Conservation (phyloP, 2,888 invertebrate genomes). For the Orchesellides sinensis region DNA sequence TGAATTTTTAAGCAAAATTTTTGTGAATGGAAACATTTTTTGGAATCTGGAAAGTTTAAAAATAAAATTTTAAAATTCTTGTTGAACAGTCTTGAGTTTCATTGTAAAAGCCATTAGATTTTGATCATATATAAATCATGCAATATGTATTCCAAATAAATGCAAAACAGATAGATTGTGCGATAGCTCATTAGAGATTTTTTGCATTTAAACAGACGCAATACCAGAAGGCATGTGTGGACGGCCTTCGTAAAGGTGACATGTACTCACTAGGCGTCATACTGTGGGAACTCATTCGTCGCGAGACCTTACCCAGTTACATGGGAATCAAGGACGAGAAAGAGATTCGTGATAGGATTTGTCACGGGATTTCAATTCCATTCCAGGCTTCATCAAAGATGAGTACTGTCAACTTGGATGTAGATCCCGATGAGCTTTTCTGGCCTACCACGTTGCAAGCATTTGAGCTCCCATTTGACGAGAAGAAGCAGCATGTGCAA, state of each 20-base stretch:
- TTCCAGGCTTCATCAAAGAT: conserved; percentile 45
- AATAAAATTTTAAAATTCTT: neutral
- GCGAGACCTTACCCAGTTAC: conserved; percentile 77
- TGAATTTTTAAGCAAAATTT: no score
- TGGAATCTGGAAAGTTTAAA: neutral
- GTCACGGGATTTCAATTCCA: conserved; percentile 57
- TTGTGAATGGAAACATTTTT: neutral
- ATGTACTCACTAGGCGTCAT: conserved; percentile 91
- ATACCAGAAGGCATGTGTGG: conserved; percentile 51
- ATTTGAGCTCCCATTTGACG: conserved; percentile 46
- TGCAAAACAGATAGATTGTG: no score
- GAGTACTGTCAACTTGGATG: conserved; percentile 37
- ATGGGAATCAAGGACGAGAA: conserved; percentile 71
- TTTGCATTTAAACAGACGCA: no score
- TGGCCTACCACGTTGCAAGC: conserved; percentile 51
- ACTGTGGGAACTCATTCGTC: conserved; percentile 89
- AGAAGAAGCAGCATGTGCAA: conserved; percentile 35
- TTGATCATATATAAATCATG: no score
- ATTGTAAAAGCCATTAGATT: no score
- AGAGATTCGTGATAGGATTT: conserved; percentile 65
- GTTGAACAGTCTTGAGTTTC: no score
- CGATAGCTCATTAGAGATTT: no score
- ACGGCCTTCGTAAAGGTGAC: conserved; percentile 90
- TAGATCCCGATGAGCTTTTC: conserved; percentile 54
- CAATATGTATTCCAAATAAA: no score